Conservation (phyloP, 2,797 vertebrate species). For the Salarias fasciatus region DNA sequence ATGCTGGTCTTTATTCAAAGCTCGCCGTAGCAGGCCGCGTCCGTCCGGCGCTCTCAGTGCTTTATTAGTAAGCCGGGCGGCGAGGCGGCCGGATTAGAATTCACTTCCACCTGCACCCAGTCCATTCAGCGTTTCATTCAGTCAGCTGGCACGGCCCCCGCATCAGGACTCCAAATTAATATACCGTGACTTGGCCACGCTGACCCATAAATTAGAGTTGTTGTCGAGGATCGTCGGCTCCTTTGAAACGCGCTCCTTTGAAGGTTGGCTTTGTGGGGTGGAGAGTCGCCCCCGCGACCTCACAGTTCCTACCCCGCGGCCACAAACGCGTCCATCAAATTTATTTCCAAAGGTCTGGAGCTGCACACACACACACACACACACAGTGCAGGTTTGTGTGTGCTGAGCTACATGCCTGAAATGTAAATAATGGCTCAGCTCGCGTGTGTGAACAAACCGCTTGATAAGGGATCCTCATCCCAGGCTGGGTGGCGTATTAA, state of each 20-base stretch:
- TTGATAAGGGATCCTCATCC: conserved; percentile 12
- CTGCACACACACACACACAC: conserved; percentile 4
- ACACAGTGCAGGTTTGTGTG: not conserved
- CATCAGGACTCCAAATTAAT: conserved; percentile 53
- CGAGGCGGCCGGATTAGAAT: conserved; percentile 58
- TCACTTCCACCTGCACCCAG: conserved; percentile 55
- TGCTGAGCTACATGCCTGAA: not conserved
- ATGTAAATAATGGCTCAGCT: conserved; percentile 19
- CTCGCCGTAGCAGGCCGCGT: conserved; percentile 14
- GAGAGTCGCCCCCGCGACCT: conserved; percentile 34
- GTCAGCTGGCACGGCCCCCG: conserved; percentile 33
- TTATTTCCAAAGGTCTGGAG: not conserved
- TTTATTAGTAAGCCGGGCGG: conserved; percentile 64
- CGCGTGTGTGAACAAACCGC: conserved; percentile 21
- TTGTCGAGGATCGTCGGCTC: conserved; percentile 40
- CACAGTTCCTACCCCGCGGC: conserved; percentile 29
- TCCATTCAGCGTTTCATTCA: conserved; percentile 58
- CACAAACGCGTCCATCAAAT: conserved; percentile 34
- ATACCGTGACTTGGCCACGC: conserved; percentile 53
- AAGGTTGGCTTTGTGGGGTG: conserved; percentile 27
- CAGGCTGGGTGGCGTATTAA: conserved; percentile 40
- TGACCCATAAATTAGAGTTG: conserved; percentile 59
- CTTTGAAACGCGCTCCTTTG: conserved; percentile 30
- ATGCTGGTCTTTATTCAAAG: conserved; percentile 44
- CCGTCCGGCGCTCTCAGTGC: conserved; percentile 42